These are phyloP conservation scores for Torymus tubicola DNA, from an alignment of 2,888 invertebrate genomes.

Conservation along the genomic window DNA sequence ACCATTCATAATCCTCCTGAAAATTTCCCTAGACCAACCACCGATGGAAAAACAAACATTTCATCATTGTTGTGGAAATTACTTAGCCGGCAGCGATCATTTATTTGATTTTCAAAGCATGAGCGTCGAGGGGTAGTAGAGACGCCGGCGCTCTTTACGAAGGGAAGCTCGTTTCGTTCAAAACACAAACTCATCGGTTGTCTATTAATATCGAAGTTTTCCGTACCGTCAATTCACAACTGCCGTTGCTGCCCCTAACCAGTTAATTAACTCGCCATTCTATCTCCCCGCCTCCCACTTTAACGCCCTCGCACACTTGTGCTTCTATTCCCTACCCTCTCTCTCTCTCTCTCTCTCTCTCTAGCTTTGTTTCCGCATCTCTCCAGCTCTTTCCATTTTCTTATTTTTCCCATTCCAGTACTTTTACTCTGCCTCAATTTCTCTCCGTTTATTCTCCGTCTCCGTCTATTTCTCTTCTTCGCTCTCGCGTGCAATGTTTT, in stretches of 20 bases:
- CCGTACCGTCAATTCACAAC: constrained; percentile 26
- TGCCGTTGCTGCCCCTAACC: constrained; percentile 27
- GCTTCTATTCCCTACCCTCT: not conserved
- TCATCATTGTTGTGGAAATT: too few relatives aligned
- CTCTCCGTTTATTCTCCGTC: not conserved
- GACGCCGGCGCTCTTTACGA: too few relatives aligned
- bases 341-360: constrained; percentile 13
- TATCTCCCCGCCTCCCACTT: constrained; percentile 31
- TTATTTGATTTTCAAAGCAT: constrained; percentile 14
- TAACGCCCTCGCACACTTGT: constrained; percentile 29
- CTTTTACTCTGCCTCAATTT: constrained; percentile 14
- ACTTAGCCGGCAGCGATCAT: constrained; percentile 7
- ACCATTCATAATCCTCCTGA: too few relatives aligned
- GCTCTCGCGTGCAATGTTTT: not conserved
- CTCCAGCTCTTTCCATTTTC: constrained; percentile 5
- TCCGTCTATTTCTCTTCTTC: not conserved
- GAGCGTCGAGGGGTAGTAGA: not conserved
- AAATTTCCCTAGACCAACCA: too few relatives aligned
- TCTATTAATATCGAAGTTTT: constrained; percentile 56
- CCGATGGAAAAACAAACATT: constrained; percentile 1
- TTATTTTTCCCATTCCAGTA: constrained; percentile 35
- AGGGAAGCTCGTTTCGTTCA: not conserved
- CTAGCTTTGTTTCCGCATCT: constrained; percentile 11
- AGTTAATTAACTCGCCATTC: constrained; percentile 58
- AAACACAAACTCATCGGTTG: constrained; percentile 51